Percentiles rank a stretch among this genome's conserved stretches.
Conservation (phyloP, 2,888 invertebrate species). For the Napeogenes sylphis region DNA sequence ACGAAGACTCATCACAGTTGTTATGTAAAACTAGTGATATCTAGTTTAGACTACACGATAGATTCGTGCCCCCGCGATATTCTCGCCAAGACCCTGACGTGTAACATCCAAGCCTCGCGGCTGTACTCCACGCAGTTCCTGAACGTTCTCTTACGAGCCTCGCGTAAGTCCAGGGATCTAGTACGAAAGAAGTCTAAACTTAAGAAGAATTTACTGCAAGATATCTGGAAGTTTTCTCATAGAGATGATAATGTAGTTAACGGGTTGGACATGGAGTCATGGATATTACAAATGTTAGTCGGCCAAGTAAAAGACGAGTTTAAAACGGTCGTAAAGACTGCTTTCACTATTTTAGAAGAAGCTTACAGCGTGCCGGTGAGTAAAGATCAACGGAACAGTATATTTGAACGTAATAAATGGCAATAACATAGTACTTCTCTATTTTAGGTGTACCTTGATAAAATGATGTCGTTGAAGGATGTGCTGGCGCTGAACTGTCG, state of each 20-base stretch:
- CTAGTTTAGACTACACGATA: slow-evolving; percentile 91
- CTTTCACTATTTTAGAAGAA: slow-evolving; percentile 91
- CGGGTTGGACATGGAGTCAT: slow-evolving; percentile 83
- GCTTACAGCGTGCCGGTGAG: slow-evolving; percentile 92
- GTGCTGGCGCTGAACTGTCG: slow-evolving; percentile 73
- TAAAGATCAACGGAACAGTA: slow-evolving; percentile 13
- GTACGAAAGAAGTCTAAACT: slow-evolving; percentile 64
- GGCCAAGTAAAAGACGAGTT: slow-evolving; percentile 91
- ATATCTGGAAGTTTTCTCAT: slow-evolving; percentile 48
- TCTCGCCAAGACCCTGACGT: slow-evolving; percentile 77
- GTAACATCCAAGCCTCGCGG: slow-evolving; percentile 75
- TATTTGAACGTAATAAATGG: neutral
- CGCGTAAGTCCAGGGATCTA: slow-evolving; percentile 66
- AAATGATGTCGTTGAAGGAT: slow-evolving; percentile 85
- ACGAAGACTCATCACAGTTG: slow-evolving; percentile 91
- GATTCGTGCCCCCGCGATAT: slow-evolving; percentile 84
- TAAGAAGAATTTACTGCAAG: slow-evolving; percentile 56
- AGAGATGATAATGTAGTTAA: slow-evolving; percentile 46
- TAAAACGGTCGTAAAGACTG: slow-evolving; percentile 86
- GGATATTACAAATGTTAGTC: slow-evolving; percentile 92
- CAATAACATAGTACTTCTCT: slow-evolving; percentile 4
- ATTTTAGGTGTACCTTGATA: slow-evolving; percentile 82
- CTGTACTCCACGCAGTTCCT: slow-evolving; percentile 95
- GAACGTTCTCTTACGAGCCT: slow-evolving; percentile 88
- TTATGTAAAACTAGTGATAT: slow-evolving; percentile 95